A percentile compares a stretch with the other conserved stretches of the same genome.
These are phyloP conservation scores for Nasonia oneida DNA, from an alignment of 2,888 invertebrate genomes.

Conservation along the genomic window DNA sequence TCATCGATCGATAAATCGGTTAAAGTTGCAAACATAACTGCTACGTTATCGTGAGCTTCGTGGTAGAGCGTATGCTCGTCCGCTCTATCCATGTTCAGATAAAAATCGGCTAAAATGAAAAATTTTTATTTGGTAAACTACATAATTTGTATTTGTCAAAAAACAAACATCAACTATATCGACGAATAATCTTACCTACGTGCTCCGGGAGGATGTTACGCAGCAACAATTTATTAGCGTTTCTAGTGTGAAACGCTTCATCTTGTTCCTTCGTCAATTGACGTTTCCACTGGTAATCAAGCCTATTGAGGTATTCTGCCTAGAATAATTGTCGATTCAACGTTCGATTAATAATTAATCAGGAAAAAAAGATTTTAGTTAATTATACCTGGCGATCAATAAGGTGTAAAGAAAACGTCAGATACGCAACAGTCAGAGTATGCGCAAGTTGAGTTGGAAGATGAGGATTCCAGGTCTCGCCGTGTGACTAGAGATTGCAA, in stretches of 20 bases:
- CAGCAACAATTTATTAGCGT: constrained; percentile 92
- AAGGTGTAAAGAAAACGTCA: constrained; percentile 89
- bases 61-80: constrained; percentile 89
- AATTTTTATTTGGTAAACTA: not conserved
- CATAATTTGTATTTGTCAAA: too few relatives aligned
- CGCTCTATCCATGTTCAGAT: constrained; percentile 86
- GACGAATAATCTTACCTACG: constrained; percentile 84
- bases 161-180: too few relatives aligned
- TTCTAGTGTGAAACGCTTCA: constrained; percentile 91
- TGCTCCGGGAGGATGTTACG: constrained; percentile 96
- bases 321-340: constrained; percentile 41
- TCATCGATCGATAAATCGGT: constrained; percentile 86
- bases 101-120: constrained; percentile 85
- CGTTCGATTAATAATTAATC: not conserved
- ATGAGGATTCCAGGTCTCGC: constrained; percentile 86
- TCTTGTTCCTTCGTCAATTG: constrained; percentile 89
- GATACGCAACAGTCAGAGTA: constrained; percentile 86
- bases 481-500: constrained; percentile 79
- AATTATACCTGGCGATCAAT: constrained; percentile 89
- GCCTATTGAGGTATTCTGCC: constrained; percentile 92
- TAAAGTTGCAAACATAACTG: constrained; percentile 98
- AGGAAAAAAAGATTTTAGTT: not conserved
- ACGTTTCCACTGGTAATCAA: constrained; percentile 91
- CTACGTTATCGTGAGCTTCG: constrained; percentile 92
- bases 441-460: constrained; percentile 87